Base-by-base conservation (phyloP, 2,113 vertebrate genomes). In the Oophaga pumilio region DNA sequence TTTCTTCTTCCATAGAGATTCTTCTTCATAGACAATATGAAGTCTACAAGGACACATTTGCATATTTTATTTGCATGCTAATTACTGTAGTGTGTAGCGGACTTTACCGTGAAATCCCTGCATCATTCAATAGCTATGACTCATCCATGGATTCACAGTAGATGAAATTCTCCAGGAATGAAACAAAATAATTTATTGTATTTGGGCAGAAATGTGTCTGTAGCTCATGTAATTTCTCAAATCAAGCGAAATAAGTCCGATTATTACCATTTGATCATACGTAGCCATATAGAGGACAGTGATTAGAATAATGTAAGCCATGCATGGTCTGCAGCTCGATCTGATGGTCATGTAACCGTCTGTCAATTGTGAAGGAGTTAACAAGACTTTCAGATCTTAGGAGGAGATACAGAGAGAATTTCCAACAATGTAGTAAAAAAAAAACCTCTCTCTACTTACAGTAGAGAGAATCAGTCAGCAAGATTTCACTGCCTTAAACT, bases 51-150 rank as follows among this genome's bases (percentile, higher is more conserved):
- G 22, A 49, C 17, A 52, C 59, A 86, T 66, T 87, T 80, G 76
- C 85, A 69, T 87, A 74, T 56, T 56, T 57, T 64, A 87, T 87
- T 66, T 81, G 52, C 85, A 71, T 87, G 64, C 77, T 87, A 87
- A 87, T 87, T 80, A 26, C 85, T 57, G 64, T 49, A 18, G 53
- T 59, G 77, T 13, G 12, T 43, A 22, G 64, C 80, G 77, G 26
- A 50, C 22, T 43, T 76, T 50, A 62, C 33, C 20, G 56, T 76
- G 20, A 74, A 74, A 76, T 85, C 56, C 71, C 28, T 62, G 22
- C 18, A 60, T 76, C 53, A 50, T 56, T 76, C 56, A 76, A n/a
- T 24, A 50, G 53, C 57, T 76, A 20, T 50, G 17, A 82, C 24
- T 83, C 62, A 68, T 83, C 26, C 68, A 50, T 17, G 43, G 22